Conservation (phyloP, 2,888 invertebrate species). For the Scaptomyza reducta region DNA sequence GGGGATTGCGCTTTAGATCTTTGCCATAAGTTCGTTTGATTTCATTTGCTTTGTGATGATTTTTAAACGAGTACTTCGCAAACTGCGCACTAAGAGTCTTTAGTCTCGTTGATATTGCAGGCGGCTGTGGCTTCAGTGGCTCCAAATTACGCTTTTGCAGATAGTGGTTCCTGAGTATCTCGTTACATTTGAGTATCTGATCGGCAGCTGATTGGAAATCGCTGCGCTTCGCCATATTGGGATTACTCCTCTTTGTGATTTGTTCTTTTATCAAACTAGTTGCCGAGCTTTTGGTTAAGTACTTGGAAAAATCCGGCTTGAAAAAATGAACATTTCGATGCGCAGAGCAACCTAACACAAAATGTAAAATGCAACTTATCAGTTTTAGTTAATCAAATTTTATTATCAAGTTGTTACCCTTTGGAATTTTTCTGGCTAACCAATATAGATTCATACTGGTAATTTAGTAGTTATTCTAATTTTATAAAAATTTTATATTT, state of each 20-base stretch:
- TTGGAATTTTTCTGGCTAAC: constrained; percentile 4
- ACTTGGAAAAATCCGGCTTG: neutral
- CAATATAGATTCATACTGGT: constrained; percentile 14
- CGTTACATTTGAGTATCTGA: constrained; percentile 25
- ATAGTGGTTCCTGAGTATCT: constrained; percentile 30
- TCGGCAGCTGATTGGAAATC: constrained; percentile 18
- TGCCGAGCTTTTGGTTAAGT: constrained; percentile 22
- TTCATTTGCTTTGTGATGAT: neutral
- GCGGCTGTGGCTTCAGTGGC: neutral
- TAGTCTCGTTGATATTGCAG: neutral
- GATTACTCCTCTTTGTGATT: neutral
- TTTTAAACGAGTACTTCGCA: neutral
- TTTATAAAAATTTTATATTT: neutral
- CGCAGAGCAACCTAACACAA: neutral
- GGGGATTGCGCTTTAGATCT: neutral
- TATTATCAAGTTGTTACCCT: constrained; percentile 7
- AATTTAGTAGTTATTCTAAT: constrained; percentile 12
- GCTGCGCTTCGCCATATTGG: neutral
- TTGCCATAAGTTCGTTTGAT: neutral
- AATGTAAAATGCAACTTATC: too few relatives aligned
- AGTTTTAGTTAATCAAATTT: neutral
- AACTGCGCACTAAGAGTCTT: neutral
- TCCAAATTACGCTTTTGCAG: constrained; percentile 12
- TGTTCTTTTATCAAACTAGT: constrained; percentile 2
- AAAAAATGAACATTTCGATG: neutral